Percentiles rank a stretch among this genome's conserved stretches.
phyloP scores from a whole-genome alignment of 2,888 invertebrate genomes.

The Drosophila seclusa region DNA sequence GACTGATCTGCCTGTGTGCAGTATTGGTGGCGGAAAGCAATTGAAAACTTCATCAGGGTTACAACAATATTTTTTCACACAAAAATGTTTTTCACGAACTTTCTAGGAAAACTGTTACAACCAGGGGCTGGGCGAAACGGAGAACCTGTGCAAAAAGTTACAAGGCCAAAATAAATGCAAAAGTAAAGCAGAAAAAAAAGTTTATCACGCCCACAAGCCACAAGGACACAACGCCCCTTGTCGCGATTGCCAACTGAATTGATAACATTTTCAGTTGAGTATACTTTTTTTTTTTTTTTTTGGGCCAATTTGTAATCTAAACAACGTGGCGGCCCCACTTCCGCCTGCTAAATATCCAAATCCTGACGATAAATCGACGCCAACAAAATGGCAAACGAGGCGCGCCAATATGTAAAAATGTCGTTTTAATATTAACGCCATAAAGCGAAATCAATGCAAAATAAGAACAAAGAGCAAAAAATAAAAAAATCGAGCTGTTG shows the following conservation, averaged over 20 bases:
- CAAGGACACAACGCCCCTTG: conserved; percentile 50
- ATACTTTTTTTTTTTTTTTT: conserved; percentile 5
- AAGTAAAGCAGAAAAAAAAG: conserved; percentile 18
- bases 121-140: background rate
- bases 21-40: conserved; percentile 64
- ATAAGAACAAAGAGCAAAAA: conserved; percentile 38
- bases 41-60: conserved; percentile 80
- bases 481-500: background rate
- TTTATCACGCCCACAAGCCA: conserved; percentile 61
- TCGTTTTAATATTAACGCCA: conserved; percentile 74
- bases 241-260: conserved; percentile 70
- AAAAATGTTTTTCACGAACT: conserved; percentile 77
- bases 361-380: conserved; percentile 60
- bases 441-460: conserved; percentile 71
- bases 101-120: conserved; percentile 62
- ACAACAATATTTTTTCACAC: conserved; percentile 79
- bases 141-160: conserved; percentile 30
- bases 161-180: background rate
- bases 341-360: conserved; percentile 63
- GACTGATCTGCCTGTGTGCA: background rate
- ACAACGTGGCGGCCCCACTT: conserved; percentile 61
- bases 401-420: conserved; percentile 58
- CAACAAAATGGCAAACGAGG: conserved; percentile 41
- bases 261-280: conserved; percentile 72
- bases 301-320: conserved; percentile 81